Evolutionary conservation across 2,113 vertebrate genomes (phyloP).

Genomic region (Dasyornis broadbenti): DNA sequence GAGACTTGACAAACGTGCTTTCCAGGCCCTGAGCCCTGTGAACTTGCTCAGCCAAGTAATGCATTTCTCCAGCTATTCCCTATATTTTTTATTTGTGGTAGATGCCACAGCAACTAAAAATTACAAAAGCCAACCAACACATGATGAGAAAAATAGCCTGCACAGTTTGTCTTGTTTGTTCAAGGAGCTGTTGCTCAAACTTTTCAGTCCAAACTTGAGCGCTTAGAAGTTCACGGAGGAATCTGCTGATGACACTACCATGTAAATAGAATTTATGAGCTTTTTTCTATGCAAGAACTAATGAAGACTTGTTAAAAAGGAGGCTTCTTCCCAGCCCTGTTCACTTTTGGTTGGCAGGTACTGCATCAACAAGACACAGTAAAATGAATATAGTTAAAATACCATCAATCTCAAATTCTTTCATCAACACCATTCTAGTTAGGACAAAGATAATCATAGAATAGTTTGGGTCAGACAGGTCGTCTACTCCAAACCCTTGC

Average conservation of each 20-base stretch:
- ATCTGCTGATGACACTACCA: neutral
- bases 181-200: neutral
- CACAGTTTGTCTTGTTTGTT: neutral
- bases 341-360: neutral
- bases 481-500: neutral
- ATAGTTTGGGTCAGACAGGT: neutral
- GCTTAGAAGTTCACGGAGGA: neutral
- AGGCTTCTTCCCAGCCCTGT: neutral
- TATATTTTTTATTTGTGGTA: neutral
- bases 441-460: neutral
- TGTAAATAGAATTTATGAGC: neutral
- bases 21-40: neutral
- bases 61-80: neutral
- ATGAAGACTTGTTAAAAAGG: neutral
- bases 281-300: conserved; percentile 24
- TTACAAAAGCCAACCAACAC: neutral
- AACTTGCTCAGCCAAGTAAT: neutral
- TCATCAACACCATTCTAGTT: neutral
- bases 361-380: neutral
- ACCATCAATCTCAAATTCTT: neutral
- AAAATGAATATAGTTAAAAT: neutral
- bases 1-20: neutral
- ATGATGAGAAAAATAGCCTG: neutral
- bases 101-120: neutral
- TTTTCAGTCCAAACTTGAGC: neutral